Percentiles rank a stretch among this genome's conserved stretches.
Conservation (phyloP, 2,888 invertebrate species). For the Agrypnus murinus region DNA sequence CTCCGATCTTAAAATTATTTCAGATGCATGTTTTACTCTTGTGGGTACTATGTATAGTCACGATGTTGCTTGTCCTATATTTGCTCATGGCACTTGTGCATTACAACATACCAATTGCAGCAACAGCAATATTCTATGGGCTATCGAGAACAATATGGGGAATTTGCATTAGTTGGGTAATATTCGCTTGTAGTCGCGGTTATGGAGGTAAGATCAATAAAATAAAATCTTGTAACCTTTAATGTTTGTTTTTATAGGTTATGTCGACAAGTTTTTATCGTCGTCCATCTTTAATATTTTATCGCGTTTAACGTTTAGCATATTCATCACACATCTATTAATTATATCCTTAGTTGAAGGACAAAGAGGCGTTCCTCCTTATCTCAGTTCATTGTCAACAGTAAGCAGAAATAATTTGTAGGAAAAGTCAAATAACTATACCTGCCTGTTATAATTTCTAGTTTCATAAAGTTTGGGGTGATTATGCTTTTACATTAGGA, state of each 20-base stretch:
- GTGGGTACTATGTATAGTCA: conserved; percentile 47
- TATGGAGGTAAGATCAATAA: conserved; percentile 50
- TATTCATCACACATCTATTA: conserved; percentile 73
- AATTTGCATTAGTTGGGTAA: conserved; percentile 54
- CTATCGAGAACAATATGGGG: conserved; percentile 53
- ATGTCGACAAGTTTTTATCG: conserved; percentile 74
- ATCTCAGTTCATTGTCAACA: no score
- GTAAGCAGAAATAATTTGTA: no score
- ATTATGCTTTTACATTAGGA: conserved; percentile 68
- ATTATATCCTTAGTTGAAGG: conserved; percentile 60
- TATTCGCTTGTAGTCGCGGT: conserved; percentile 55
- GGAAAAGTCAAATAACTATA: no score
- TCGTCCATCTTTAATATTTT: conserved; percentile 73
- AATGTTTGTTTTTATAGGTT: conserved; percentile 66
- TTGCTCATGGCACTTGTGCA: conserved; percentile 38
- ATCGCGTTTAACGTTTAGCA: conserved; percentile 74
- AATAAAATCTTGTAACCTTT: not conserved
- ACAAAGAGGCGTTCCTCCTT: conserved; percentile 54
- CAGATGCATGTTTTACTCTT: conserved; percentile 48
- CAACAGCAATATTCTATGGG: conserved; percentile 49
- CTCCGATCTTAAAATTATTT: no score
- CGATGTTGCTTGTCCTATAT: conserved; percentile 46
- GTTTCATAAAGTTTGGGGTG: conserved; percentile 71
- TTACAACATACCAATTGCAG: conserved; percentile 41
- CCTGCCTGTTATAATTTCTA: no score